Evolutionary conservation across 2,113 vertebrate genomes (phyloP).

Genomic region (Tinamus guttatus): DNA sequence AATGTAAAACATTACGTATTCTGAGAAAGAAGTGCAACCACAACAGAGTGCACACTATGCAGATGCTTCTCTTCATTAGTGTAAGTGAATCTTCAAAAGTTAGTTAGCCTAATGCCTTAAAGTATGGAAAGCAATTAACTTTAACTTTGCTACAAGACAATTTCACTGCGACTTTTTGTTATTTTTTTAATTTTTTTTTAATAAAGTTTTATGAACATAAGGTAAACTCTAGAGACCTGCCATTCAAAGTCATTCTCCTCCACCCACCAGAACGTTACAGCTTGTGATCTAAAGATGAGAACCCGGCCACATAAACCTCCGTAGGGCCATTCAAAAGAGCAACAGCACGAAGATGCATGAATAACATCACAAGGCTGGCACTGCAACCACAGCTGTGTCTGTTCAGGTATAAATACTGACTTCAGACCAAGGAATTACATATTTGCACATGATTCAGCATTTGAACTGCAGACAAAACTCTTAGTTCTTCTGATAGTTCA

Average conservation of each 20-base stretch:
- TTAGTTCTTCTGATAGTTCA: not conserved
- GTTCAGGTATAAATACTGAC: not conserved
- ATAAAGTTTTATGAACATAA: not conserved
- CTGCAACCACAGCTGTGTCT: fast-evolving
- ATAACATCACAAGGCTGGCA: not conserved
- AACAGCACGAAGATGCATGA: fast-evolving
- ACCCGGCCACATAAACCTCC: not conserved
- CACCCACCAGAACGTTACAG: not conserved
- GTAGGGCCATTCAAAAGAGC: not conserved
- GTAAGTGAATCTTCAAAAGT: not conserved
- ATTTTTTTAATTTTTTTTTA: not conserved
- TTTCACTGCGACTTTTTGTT: not conserved
- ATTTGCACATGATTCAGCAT: not conserved
- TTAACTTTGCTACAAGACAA: not conserved
- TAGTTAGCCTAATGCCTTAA: not conserved
- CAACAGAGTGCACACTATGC: not conserved
- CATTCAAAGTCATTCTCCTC: not conserved
- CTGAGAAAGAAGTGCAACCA: not conserved
- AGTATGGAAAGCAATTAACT: not conserved
- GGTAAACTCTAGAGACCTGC: not conserved
- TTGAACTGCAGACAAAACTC: not conserved
- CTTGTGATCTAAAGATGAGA: not conserved
- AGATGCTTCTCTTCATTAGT: not conserved
- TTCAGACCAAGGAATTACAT: not conserved
- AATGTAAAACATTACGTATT: not conserved